phyloP scores from a whole-genome alignment of 2,888 invertebrate species.

The Chrysolina haemoptera region DNA sequence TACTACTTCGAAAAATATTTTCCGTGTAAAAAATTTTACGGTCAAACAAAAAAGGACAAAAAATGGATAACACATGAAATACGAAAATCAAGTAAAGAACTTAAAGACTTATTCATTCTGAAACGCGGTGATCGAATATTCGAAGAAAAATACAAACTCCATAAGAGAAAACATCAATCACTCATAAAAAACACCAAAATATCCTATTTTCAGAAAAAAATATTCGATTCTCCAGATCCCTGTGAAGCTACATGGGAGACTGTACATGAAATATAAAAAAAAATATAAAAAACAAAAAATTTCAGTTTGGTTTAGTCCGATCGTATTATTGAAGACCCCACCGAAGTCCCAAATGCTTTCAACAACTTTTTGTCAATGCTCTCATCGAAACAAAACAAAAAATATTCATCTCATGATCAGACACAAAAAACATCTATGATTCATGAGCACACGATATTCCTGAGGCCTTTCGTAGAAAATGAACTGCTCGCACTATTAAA shows the following conservation, averaged over 20 bases:
- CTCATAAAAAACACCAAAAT: conserved; percentile 4
- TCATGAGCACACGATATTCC: too few relatives aligned
- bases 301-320: too few relatives aligned
- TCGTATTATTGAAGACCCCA: too few relatives aligned
- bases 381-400: too few relatives aligned
- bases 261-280: background rate
- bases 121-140: background rate
- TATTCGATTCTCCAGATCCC: conserved; percentile 7
- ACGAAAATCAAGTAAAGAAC: background rate
- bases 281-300: conserved; percentile 11
- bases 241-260: conserved; percentile 13
- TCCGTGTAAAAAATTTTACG: background rate
- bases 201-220: conserved; percentile 1
- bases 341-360: too few relatives aligned
- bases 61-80: conserved; percentile 11
- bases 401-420: too few relatives aligned
- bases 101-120: conserved; percentile 2
- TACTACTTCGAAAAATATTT: conserved; percentile 4
- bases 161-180: background rate
- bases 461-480: too few relatives aligned
- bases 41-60: conserved; percentile 17
- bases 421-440: too few relatives aligned
- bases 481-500: too few relatives aligned
- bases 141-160: conserved; percentile 2
- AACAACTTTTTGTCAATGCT: too few relatives aligned